Base-by-base conservation (phyloP, 2,888 invertebrate species). In the Chymomyza procnemis region DNA sequence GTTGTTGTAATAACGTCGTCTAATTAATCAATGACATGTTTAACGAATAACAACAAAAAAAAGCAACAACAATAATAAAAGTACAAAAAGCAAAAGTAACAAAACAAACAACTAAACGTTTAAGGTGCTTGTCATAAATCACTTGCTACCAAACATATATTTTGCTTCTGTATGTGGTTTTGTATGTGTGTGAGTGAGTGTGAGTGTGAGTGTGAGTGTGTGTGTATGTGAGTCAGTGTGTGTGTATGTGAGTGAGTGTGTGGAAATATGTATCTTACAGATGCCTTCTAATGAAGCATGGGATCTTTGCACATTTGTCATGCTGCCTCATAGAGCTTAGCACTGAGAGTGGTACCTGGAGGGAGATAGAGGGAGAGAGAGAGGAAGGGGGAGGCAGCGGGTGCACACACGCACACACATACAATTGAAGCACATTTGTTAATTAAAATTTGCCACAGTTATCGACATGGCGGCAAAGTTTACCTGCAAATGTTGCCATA, bases 11-110 rank as follows among this genome's bases (percentile, higher is more conserved):
- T 50, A 50, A 41, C 34, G 22, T 30, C 30, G 26, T 52, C 46
- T 72, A 78, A 80, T 83, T 82, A 78, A 82, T 85, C 80, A 83
- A 79, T 66, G 69, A 54, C 63, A 67, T 54, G 63, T 30, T 65
- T 56, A 50, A 59, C 50, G 34, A 41, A 41, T 12, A 41, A 41
- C 34, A 12, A 9, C 34, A 41, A 41, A 12, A 41, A 41, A 26
- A n/a, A n/a, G n/a, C 3, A 41, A 41, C 34, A 41, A 41, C 34
- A 41, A 26, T 26, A 26, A 26, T 6, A 6, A 26, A 26, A 8
- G 8, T 4, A 14, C 4, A 4, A 50, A 18, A 16, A 50, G 50
- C 16, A 50, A 50, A 14, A 50, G 50, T 8, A 50, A 50, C 16
- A 50, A 50, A 16, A 50, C 50, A 18, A 18, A 19, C 16, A 50